Conservation (phyloP, 2,888 invertebrate species). For the Trichogramma dendrolimi region DNA sequence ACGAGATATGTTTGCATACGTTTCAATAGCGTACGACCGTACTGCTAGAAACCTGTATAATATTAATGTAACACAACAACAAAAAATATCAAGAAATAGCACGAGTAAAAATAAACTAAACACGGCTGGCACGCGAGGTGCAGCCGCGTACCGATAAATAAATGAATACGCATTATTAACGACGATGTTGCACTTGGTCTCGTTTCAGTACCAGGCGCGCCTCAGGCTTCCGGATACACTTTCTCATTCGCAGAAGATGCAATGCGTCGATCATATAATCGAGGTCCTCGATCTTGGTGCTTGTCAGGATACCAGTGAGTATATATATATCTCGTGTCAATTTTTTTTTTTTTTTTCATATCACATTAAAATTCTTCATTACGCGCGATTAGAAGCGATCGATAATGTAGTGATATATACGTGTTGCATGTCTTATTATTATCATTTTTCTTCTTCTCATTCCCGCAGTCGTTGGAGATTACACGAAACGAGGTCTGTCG, state of each 20-base stretch:
- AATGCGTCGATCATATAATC: slow-evolving; percentile 73
- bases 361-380: too few species aligned
- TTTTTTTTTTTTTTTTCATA: too few species aligned
- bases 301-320: slow-evolving; percentile 72
- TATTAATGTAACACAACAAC: background rate
- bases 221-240: slow-evolving; percentile 68
- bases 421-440: background rate
- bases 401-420: slow-evolving; percentile 7
- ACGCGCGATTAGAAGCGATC: background rate
- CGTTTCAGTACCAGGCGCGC: slow-evolving; percentile 59
- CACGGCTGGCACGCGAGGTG: too few species aligned
- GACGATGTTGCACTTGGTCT: slow-evolving; percentile 17
- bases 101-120: background rate
- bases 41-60: background rate
- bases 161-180: slow-evolving; percentile 11
- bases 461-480: slow-evolving; percentile 66
- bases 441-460: slow-evolving; percentile 8
- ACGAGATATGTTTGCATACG: background rate
- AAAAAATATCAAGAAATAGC: background rate
- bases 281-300: slow-evolving; percentile 69
- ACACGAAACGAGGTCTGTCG: slow-evolving; percentile 70
- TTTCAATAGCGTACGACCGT: background rate
- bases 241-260: slow-evolving; percentile 68
- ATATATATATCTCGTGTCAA: slow-evolving; percentile 6
- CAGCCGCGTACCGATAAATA: background rate